These are phyloP conservation scores for Ennomos erosarius DNA, from an alignment of 2,888 invertebrate species.

Conservation along the genomic window DNA sequence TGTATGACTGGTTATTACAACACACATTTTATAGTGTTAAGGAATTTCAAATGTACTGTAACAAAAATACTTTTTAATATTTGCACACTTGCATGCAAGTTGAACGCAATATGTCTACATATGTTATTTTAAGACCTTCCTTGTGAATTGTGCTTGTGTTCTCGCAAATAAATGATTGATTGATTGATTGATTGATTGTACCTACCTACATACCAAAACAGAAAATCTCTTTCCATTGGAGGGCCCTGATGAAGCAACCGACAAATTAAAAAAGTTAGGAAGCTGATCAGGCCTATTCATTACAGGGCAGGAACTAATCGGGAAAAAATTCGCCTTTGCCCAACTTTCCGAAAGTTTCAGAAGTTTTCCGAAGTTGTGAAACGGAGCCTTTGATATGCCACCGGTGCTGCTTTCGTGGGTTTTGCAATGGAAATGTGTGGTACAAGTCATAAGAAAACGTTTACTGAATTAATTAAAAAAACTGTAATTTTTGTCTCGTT, in stretches of 20 bases:
- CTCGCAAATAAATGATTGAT: no score
- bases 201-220: background rate
- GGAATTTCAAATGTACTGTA: no score
- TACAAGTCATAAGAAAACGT: slow-evolving; percentile 11
- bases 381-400: slow-evolving; percentile 38
- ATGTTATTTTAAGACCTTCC: no score
- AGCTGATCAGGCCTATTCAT: slow-evolving; percentile 43
- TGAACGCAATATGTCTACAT: no score
- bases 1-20: no score
- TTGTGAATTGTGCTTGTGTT: no score
- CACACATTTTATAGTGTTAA: no score
- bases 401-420: slow-evolving; percentile 27
- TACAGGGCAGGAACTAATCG: slow-evolving; percentile 44
- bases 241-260: slow-evolving; percentile 20
- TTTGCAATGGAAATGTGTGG: slow-evolving; percentile 28
- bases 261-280: slow-evolving; percentile 44
- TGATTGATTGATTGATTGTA: no score
- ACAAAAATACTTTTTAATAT: no score
- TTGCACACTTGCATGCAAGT: no score
- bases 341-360: slow-evolving; percentile 42
- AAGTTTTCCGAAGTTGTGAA: slow-evolving; percentile 39
- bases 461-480: background rate
- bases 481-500: no score
- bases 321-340: slow-evolving; percentile 40
- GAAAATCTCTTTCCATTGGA: slow-evolving; percentile 8